Percentiles rank a stretch among this genome's conserved stretches.
Conservation (phyloP, 1,140 invertebrate species). For the Drosophila serrata region DNA sequence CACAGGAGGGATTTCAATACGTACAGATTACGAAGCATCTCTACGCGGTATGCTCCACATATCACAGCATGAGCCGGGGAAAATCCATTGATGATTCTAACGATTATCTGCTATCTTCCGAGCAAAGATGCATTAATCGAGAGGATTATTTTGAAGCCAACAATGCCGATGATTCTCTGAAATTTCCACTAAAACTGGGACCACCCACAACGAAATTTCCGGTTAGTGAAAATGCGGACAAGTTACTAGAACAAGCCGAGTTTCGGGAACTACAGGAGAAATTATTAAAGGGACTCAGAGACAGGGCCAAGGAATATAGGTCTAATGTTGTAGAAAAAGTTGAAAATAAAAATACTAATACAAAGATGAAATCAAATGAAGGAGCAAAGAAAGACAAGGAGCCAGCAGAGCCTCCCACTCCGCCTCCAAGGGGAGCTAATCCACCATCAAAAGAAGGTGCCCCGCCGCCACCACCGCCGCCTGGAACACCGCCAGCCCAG, state of each 20-base stretch:
- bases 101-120: constrained; percentile 7
- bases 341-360: background rate
- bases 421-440: background rate
- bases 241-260: background rate
- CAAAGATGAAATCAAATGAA: background rate
- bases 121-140: constrained; percentile 2
- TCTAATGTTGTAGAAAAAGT: background rate
- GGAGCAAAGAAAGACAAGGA: background rate
- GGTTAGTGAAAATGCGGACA: constrained; percentile 8
- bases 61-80: background rate
- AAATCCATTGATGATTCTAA: background rate
- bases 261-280: background rate
- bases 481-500: constrained; percentile 66
- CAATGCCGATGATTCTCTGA: background rate
- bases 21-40: background rate
- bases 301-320: background rate
- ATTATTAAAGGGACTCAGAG: constrained; percentile 4
- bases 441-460: background rate
- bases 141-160: background rate
- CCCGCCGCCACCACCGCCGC: constrained; percentile 51
- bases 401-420: background rate
- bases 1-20: background rate
- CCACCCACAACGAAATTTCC: constrained; percentile 18
- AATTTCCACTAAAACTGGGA: constrained; percentile 7
- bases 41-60: background rate